Base-by-base conservation (phyloP, 2,113 vertebrate genomes). In the Barbus barbus region DNA sequence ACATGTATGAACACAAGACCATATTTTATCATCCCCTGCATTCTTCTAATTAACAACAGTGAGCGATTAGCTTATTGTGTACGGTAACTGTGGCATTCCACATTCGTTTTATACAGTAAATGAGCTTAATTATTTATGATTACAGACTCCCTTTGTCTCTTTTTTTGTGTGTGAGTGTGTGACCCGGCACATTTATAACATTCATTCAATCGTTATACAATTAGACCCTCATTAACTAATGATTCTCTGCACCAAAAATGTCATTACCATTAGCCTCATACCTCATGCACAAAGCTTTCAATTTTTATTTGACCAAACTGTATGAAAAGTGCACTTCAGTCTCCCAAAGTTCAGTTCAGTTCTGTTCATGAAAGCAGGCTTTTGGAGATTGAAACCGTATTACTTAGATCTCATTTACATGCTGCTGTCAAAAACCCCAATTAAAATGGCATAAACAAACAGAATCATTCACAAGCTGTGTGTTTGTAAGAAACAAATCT, bases 61-160 rank as follows among this genome's bases (percentile, higher is more conserved):
- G 74, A 88, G 41, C n/a, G 56, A 84, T 84, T 74, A 78, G 56
- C 85, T 86, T 60, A 82, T 84, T 82, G 77, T 78, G 65, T 69
- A 24, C 18, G 78, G 73, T 84, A 76, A 75, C 79, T 82, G 24
- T 84, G 44, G 56, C 67, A 82, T 73, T 56, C 28, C 36, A 58
- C 82, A 84, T 81, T 51, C 44, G 78, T 82, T 84, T 78, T 80
- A 61, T 83, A 84, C 79, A 51, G 38, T 82, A 82, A 78, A 86
- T 82, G 44, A 84, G 77, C 53, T 60, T 82, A 72, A 86, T 86
- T 84, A 84, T 82, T 84, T 88, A 84, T 86, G 78, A 84, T 86
- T 73, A 83, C 53, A 84, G 77, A 60, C 72, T 53, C 77, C 7
- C 36, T 82, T 81, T 77, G 69, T 81, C 80, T 56, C 61, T 61